Conservation (phyloP, 2,113 vertebrate species). For the Rattus norvegicus region DNA sequence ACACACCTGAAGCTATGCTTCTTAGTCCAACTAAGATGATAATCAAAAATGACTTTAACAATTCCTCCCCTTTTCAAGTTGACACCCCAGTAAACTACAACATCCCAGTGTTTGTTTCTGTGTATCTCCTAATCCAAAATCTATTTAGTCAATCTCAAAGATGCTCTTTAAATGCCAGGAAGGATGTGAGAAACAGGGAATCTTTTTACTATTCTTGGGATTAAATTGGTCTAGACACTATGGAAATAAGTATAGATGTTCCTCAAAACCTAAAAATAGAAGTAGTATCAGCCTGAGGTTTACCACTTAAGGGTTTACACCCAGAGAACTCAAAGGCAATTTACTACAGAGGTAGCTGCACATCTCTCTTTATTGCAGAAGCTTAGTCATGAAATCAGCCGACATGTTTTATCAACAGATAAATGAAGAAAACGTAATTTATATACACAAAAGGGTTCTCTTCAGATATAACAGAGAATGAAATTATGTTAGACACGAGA, state of each 20-base stretch:
- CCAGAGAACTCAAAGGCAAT: neutral
- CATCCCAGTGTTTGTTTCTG: neutral
- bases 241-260: neutral
- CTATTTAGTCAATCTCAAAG: neutral
- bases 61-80: neutral
- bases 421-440: neutral
- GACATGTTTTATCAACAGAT: neutral
- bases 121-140: neutral
- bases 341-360: neutral
- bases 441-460: neutral
- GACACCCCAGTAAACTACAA: neutral
- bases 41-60: neutral
- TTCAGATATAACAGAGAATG: neutral
- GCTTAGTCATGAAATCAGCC: neutral
- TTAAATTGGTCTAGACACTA: neutral
- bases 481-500: neutral
- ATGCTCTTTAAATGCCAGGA: neutral
- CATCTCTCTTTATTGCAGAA: neutral
- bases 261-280: neutral
- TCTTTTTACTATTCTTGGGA: neutral
- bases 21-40: neutral
- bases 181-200: neutral
- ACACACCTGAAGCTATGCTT: neutral
- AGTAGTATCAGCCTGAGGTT: neutral
- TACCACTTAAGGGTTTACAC: neutral